Conservation (phyloP, 2,888 invertebrate genomes). For the Steinernema scapterisci region DNA sequence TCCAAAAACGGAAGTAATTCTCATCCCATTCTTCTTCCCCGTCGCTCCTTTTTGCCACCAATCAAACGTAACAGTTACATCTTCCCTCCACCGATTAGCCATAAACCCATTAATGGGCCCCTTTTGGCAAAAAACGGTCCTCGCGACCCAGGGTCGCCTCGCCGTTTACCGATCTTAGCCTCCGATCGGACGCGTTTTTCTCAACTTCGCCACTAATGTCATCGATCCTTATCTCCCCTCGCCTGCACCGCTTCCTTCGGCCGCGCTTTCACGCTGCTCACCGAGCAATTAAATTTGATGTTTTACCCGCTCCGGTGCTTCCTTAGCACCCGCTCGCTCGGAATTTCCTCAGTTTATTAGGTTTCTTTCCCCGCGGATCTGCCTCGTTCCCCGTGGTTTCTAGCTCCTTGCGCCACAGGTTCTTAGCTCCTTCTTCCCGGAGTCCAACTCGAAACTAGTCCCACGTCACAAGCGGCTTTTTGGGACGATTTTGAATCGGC, state of each 20-base stretch:
- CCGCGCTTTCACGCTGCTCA: not conserved
- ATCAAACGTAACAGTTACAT: too few relatives aligned
- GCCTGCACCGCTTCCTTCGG: not conserved
- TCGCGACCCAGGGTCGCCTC: not conserved
- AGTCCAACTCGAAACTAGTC: not conserved
- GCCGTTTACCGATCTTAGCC: too few relatives aligned
- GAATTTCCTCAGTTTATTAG: not conserved
- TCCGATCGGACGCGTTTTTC: slow-evolving; percentile 13
- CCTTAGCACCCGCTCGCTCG: not conserved
- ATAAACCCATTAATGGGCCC: not conserved
- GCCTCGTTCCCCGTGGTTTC: not conserved
- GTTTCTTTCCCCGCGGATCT: not conserved
- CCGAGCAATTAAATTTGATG: slow-evolving; percentile 7
- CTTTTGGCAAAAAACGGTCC: not conserved
- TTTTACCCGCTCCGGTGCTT: slow-evolving; percentile 9
- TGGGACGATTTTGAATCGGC: too few relatives aligned
- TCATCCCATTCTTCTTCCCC: too few relatives aligned
- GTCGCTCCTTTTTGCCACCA: too few relatives aligned
- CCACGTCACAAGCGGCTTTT: too few relatives aligned
- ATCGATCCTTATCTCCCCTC: not conserved
- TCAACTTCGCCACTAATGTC: not conserved
- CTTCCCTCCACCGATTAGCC: not conserved
- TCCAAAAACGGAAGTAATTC: too few relatives aligned
- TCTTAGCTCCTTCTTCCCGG: not conserved
- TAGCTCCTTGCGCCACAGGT: not conserved